Percentiles rank a stretch among this genome's conserved stretches.
Conservation (phyloP, 2,888 invertebrate genomes). For the Cheilosia vernalis region DNA sequence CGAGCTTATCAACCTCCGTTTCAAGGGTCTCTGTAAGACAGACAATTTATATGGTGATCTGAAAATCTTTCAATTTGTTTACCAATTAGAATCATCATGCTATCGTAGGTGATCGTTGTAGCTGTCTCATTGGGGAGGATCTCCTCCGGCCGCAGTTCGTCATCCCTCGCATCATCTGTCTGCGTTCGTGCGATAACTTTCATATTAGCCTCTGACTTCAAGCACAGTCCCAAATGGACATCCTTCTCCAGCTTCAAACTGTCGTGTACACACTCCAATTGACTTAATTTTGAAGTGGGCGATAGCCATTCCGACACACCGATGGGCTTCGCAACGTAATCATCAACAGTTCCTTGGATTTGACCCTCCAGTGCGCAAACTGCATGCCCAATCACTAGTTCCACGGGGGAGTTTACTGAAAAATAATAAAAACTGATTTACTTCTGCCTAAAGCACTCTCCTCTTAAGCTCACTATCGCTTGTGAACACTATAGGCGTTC, state of each 20-base stretch:
- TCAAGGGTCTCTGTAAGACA: conserved; percentile 88
- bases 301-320: conserved; percentile 95
- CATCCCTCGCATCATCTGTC: conserved; percentile 91
- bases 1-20: conserved; percentile 90
- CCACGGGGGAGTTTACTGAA: conserved; percentile 93
- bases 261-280: conserved; percentile 96
- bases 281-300: conserved; percentile 91
- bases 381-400: conserved; percentile 93
- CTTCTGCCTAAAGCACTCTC: not conserved
- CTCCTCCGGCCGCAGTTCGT: conserved; percentile 90
- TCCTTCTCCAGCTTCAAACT: conserved; percentile 97
- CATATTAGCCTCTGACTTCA: conserved; percentile 87
- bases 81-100: conserved; percentile 93
- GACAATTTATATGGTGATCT: not conserved
- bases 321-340: conserved; percentile 87
- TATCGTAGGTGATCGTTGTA: conserved; percentile 91
- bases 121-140: conserved; percentile 90
- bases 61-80: conserved; percentile 75
- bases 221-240: conserved; percentile 88
- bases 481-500: conserved; percentile 92
- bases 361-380: conserved; percentile 92
- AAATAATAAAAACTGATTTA: conserved; percentile 70
- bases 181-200: conserved; percentile 90
- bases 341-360: conserved; percentile 86
- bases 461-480: conserved; percentile 90